Evolutionary conservation across 2,888 invertebrate genomes (phyloP), one percentile per base, ranked within the genome.

Genomic region (Drosophila birchii): DNA sequence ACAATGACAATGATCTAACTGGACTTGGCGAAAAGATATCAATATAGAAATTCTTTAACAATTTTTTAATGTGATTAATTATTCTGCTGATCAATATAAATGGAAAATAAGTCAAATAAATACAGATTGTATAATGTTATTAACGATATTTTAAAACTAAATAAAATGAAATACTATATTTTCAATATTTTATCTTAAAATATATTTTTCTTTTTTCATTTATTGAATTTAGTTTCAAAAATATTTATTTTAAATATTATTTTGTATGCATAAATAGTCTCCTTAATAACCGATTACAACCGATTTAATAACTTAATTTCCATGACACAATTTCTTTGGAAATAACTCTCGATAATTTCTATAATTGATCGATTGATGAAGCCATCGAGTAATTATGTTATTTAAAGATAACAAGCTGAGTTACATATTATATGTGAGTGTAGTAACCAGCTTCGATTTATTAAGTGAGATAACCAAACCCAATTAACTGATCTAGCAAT

Each of bases 251-350:
- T n/a, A 8, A n/a, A n/a, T 9, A 18, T 2, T 18, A 11, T 41
- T 41, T 41, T 18, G 1, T 18, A 18, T 11, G 11, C 11, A 43
- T 18, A 6, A 18, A 5, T 41, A 41, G 12, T 2, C 12, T 44
- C 4, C 1, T 16, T 26, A 5, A 45, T 45, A 26, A 45, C 23
- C 44, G 18, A 18, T 29, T 32, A 8, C 11, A 38, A 38, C 12
- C n/a, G 39, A 16, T 58, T n/a, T 9, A 26, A 54, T 59, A 39
- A 14, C 14, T 39, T 23, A 12, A 23, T 12, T 39, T 32, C 39
- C 32, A 47, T 64, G 64, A 63, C 26, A n/a, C 38, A 63, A 63
- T 39, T 44, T 23, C 45, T 34, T 23, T 34, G n/a, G 20, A n/a
- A n/a, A 34, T 5, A 58, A 26, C 49, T 51, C 34, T 51, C 6